These are phyloP conservation scores for Gymnopithys bicolor DNA, from an alignment of 2,797 vertebrate species.

Conservation along the genomic window DNA sequence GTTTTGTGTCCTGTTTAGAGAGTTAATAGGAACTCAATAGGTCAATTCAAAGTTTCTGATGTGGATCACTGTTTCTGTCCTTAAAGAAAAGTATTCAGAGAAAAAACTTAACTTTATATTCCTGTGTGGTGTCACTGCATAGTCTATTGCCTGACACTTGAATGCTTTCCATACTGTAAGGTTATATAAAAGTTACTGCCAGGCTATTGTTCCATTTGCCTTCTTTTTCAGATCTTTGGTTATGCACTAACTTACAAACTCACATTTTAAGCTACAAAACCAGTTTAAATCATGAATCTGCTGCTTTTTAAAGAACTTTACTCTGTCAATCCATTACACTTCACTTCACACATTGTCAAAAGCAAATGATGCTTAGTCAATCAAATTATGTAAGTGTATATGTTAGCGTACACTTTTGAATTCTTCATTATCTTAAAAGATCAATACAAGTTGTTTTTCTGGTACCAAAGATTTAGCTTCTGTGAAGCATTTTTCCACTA, in stretches of 20 bases:
- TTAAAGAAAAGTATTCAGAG: conserved; percentile 36
- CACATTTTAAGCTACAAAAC: not conserved
- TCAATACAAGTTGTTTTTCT: not conserved
- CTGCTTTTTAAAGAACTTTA: not conserved
- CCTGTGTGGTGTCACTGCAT: not conserved
- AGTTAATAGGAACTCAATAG: conserved; percentile 32
- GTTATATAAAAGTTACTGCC: conserved; percentile 18
- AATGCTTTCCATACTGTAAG: conserved; percentile 32
- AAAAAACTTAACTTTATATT: not conserved
- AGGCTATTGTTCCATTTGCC: not conserved
- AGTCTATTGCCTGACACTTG: not conserved
- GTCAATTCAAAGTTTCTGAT: conserved; percentile 56
- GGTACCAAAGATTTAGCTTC: not conserved
- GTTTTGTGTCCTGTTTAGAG: not conserved
- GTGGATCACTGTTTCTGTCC: not conserved
- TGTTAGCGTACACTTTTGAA: not conserved
- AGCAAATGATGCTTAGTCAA: not conserved
- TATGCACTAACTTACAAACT: not conserved
- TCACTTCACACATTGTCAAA: conserved; percentile 20
- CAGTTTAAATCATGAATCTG: not conserved
- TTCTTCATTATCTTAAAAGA: not conserved
- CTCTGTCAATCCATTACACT: conserved; percentile 1
- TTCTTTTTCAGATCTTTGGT: not conserved
- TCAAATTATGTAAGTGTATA: not conserved
- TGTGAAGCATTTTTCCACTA: not conserved